phyloP scores from a whole-genome alignment of 2,797 vertebrate genomes.

The Anas bahamensis region DNA sequence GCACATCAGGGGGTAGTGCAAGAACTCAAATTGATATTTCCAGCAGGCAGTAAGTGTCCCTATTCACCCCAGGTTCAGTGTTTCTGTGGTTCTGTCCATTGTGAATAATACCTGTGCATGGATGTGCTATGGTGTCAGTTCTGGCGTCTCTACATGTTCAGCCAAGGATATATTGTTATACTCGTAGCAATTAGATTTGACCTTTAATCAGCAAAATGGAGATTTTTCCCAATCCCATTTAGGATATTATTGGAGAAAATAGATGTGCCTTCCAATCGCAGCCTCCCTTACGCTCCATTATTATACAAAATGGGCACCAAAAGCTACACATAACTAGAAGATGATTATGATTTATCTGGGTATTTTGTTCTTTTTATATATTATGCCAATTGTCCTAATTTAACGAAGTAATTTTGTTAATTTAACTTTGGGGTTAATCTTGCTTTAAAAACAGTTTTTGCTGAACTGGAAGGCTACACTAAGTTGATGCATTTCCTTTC shows the following conservation, averaged over 20 bases:
- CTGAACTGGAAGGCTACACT: not conserved
- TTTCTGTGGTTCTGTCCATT: not conserved
- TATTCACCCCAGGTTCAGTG: not conserved
- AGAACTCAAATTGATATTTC: not conserved
- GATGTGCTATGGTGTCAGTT: not conserved
- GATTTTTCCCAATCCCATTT: constrained; percentile 41
- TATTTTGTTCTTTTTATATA: constrained; percentile 52
- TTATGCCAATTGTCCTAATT: constrained; percentile 48
- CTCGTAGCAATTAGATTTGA: constrained; percentile 26
- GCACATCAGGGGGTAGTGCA: no score
- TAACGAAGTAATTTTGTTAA: constrained; percentile 53
- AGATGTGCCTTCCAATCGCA: not conserved
- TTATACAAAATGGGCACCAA: constrained; percentile 27
- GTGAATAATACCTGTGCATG: not conserved
- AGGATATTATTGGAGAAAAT: constrained; percentile 6
- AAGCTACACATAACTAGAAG: constrained; percentile 12
- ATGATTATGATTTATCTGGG: constrained; percentile 62
- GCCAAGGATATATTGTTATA: not conserved
- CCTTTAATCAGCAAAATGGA: constrained; percentile 31
- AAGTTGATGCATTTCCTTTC: not conserved
- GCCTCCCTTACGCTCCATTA: constrained; percentile 32
- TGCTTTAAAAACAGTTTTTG: constrained; percentile 51
- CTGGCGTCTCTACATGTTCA: not conserved
- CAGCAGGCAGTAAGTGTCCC: not conserved
- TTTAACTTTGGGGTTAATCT: constrained; percentile 61